Evolutionary conservation across 1,140 invertebrate genomes (phyloP).

Genomic region (Phymorhynchus buccinoides): DNA sequence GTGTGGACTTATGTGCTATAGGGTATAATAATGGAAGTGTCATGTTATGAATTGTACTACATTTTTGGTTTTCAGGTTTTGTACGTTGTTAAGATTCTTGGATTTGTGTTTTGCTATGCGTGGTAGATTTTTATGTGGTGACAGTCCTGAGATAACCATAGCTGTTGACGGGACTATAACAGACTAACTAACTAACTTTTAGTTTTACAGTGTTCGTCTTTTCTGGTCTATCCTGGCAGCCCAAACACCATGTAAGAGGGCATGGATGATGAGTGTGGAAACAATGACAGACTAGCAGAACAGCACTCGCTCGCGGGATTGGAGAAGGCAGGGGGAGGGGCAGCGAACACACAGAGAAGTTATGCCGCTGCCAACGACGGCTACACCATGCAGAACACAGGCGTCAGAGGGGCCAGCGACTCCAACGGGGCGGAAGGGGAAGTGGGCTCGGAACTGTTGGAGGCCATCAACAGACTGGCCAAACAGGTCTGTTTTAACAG

Average conservation of each 20-base stretch:
- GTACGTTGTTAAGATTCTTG: too few relatives aligned
- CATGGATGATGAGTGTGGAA: slow-evolving; percentile 42
- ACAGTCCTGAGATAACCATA: too few relatives aligned
- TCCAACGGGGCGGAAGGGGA: background rate
- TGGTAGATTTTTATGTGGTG: too few relatives aligned
- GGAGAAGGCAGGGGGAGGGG: background rate
- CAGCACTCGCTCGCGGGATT: background rate
- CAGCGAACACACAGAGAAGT: background rate
- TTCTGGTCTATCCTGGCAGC: background rate
- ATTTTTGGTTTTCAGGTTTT: too few relatives aligned
- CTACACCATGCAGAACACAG: slow-evolving; percentile 14
- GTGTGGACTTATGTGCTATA: too few relatives aligned
- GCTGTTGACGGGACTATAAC: too few relatives aligned
- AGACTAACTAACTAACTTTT: too few relatives aligned
- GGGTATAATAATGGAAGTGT: too few relatives aligned
- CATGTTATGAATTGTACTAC: too few relatives aligned
- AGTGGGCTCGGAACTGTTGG: background rate
- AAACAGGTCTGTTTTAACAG: slow-evolving; percentile 29
- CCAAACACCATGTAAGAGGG: slow-evolving; percentile 38
- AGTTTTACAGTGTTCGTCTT: too few relatives aligned
- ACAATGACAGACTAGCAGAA: slow-evolving; percentile 12
- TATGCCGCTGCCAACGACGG: background rate
- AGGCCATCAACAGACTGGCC: slow-evolving; percentile 5
- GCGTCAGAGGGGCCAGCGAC: background rate
- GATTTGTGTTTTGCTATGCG: too few relatives aligned